phyloP scores from a whole-genome alignment of 2,888 invertebrate genomes.

The Parthenolecanium corni region DNA sequence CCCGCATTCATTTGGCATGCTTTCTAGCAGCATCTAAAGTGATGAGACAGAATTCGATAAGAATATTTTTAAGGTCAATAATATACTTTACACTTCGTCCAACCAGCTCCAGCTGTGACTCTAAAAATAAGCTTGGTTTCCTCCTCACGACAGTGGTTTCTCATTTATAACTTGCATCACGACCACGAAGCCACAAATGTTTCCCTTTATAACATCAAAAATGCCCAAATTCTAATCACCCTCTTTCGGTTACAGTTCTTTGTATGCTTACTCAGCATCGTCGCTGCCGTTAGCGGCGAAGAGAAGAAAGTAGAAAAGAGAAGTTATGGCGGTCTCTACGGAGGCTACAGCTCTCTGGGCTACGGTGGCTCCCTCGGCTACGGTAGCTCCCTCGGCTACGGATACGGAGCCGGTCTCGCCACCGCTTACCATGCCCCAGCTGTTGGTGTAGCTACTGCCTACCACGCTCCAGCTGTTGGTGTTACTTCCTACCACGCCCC shows the following conservation, averaged over 20 bases:
- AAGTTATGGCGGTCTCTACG: not conserved
- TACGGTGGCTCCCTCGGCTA: not conserved
- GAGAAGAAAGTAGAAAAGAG: slow-evolving; percentile 3
- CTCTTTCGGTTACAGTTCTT: slow-evolving; percentile 3
- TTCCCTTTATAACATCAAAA: no score
- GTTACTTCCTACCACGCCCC: not conserved
- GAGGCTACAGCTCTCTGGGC: not conserved
- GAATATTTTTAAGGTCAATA: no score
- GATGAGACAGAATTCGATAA: no score
- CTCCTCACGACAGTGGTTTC: no score
- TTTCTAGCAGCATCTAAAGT: no score
- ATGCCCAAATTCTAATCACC: no score
- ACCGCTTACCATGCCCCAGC: not conserved
- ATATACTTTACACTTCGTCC: no score
- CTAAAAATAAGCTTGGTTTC: no score
- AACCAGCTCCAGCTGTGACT: no score
- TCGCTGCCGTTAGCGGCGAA: slow-evolving; percentile 2
- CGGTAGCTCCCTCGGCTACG: not conserved
- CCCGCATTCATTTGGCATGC: no score
- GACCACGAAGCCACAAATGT: no score
- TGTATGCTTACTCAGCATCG: not conserved
- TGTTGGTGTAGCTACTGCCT: slow-evolving; percentile 27
- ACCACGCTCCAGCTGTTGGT: slow-evolving; percentile 26
- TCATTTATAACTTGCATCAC: no score
- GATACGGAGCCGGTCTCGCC: slow-evolving; percentile 4